phyloP scores from a whole-genome alignment of 2,797 vertebrate genomes.

The Sebastes iracundus region DNA sequence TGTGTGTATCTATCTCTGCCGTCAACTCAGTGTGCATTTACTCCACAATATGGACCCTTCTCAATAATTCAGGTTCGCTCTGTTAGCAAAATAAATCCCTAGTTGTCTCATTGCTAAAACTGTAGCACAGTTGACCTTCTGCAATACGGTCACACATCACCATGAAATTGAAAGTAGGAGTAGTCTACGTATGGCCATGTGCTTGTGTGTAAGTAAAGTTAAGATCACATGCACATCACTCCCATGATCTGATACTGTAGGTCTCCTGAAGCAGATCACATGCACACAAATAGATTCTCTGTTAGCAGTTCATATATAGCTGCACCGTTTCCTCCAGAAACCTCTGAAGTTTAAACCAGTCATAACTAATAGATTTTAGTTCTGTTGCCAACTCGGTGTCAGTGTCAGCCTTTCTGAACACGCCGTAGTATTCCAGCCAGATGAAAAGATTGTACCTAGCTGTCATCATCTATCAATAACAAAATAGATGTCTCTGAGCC shows the following conservation, averaged over 20 bases:
- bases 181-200: neutral
- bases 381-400: neutral
- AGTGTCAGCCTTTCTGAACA: neutral
- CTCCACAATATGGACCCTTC: neutral
- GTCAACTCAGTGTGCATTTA: neutral
- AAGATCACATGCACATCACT: neutral
- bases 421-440: neutral
- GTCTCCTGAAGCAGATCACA: neutral
- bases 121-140: neutral
- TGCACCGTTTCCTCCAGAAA: neutral
- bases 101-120: neutral
- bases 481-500: conserved; percentile 25
- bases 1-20: neutral
- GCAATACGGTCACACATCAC: neutral
- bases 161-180: neutral
- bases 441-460: conserved; percentile 29
- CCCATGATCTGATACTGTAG: neutral
- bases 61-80: neutral
- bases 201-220: neutral
- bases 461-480: conserved; percentile 42
- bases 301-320: neutral
- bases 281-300: neutral
- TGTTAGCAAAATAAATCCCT: neutral
- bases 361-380: conserved; percentile 1
- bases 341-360: neutral